A percentile compares a stretch with the other conserved stretches of the same genome.
Conservation (phyloP, 1,140 invertebrate species). For the Papilio machaon region DNA sequence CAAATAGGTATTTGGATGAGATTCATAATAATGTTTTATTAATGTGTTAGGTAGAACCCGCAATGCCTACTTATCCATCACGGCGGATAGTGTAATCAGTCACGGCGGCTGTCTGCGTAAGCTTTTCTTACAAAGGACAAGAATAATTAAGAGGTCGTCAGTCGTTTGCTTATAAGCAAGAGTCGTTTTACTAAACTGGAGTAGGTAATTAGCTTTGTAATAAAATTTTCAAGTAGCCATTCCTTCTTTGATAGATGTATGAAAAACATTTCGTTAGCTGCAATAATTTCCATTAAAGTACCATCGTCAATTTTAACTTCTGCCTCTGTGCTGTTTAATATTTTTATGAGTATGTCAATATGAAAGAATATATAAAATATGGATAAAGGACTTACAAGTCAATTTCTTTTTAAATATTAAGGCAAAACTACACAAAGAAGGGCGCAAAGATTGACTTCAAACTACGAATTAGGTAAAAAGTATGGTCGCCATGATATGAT, state of each 20-base stretch:
- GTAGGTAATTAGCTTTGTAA: slow-evolving; percentile 18
- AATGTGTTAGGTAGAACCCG: slow-evolving; percentile 49
- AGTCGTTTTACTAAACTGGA: slow-evolving; percentile 3
- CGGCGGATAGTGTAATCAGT: slow-evolving; percentile 53
- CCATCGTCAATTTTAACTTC: neutral
- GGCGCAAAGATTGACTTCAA: no score
- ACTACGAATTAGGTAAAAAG: no score
- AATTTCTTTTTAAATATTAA: neutral
- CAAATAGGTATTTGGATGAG: slow-evolving; percentile 22
- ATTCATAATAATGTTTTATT: slow-evolving; percentile 36
- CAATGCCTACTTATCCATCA: slow-evolving; percentile 55
- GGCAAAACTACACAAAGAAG: neutral
- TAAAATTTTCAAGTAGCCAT: slow-evolving; percentile 10
- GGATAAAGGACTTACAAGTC: no score
- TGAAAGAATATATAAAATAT: neutral
- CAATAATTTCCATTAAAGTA: neutral
- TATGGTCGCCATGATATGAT: neutral
- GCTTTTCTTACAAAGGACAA: slow-evolving; percentile 40
- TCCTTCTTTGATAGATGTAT: slow-evolving; percentile 2
- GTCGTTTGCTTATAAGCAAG: slow-evolving; percentile 19
- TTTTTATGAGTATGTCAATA: neutral
- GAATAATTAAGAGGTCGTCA: slow-evolving; percentile 47
- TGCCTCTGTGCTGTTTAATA: neutral
- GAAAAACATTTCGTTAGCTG: neutral
- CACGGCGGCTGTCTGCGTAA: slow-evolving; percentile 47